Conservation (phyloP, 2,797 vertebrate genomes). For the Semaprochilodus insignis region DNA sequence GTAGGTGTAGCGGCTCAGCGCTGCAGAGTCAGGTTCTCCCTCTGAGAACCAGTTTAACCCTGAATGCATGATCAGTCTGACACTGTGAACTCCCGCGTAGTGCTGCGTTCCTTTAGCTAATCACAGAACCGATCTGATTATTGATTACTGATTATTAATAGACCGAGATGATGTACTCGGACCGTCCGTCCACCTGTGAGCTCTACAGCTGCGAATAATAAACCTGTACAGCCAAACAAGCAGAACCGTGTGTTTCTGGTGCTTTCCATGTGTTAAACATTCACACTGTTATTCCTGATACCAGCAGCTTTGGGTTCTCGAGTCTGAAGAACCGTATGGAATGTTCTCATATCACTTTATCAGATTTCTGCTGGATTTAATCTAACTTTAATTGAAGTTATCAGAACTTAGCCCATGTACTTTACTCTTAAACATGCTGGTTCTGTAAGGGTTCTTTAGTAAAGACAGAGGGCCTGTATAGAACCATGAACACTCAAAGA, state of each 20-base stretch:
- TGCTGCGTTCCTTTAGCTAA: conserved; percentile 60
- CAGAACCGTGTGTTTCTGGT: neutral
- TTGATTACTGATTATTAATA: neutral
- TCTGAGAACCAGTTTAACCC: conserved; percentile 56
- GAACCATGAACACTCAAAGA: too few species aligned
- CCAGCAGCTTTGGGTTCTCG: too few species aligned
- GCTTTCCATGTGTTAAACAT: too few species aligned
- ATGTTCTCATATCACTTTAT: too few species aligned
- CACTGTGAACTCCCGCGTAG: conserved; percentile 63
- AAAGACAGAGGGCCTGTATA: too few species aligned
- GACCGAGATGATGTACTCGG: neutral
- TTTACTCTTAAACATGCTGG: too few species aligned
- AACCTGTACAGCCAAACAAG: neutral
- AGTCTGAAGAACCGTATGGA: too few species aligned
- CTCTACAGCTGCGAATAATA: neutral
- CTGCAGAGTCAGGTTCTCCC: conserved; percentile 48
- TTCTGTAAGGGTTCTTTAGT: too few species aligned
- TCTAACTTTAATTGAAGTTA: too few species aligned
- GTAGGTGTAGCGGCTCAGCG: conserved; percentile 51
- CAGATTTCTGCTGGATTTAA: too few species aligned
- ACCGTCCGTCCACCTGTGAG: neutral
- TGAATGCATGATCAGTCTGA: conserved; percentile 76
- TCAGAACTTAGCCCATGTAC: too few species aligned
- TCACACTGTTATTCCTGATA: too few species aligned
- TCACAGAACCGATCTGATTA: conserved; percentile 28